Conservation (phyloP, 1,140 invertebrate species). For the Papilio polyxenes region DNA sequence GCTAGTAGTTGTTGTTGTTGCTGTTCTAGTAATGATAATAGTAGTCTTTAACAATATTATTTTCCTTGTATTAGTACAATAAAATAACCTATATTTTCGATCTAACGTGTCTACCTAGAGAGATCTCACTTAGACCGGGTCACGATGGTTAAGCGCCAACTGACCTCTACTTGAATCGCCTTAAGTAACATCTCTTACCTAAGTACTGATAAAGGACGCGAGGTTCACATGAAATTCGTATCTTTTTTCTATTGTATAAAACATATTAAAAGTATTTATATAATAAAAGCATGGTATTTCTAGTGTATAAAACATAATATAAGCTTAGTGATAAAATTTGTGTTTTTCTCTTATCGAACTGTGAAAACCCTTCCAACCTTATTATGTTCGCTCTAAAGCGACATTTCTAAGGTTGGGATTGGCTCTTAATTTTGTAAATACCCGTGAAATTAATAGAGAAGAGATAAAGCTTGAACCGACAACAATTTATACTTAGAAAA, state of each 20-base stretch:
- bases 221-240: not conserved
- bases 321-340: no score
- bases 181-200: not conserved
- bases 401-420: no score
- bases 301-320: no score
- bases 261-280: no score
- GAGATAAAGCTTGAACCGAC: not conserved
- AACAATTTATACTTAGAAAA: not conserved
- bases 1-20: no score
- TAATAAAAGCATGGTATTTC: no score
- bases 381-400: no score
- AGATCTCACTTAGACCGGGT: not conserved
- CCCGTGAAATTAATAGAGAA: not conserved
- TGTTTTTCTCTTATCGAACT: no score
- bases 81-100: not conserved
- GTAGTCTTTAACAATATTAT: no score
- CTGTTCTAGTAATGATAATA: no score
- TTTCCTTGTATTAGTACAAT: not conserved
- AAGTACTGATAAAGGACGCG: not conserved
- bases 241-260: not conserved
- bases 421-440: not conserved
- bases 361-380: no score
- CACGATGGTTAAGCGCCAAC: not conserved
- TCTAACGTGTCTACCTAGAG: not conserved
- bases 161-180: not conserved